A percentile compares a stretch with the other conserved stretches of the same genome.
phyloP scores from a whole-genome alignment of 2,113 vertebrate genomes.

The Boleophthalmus pectinirostris region DNA sequence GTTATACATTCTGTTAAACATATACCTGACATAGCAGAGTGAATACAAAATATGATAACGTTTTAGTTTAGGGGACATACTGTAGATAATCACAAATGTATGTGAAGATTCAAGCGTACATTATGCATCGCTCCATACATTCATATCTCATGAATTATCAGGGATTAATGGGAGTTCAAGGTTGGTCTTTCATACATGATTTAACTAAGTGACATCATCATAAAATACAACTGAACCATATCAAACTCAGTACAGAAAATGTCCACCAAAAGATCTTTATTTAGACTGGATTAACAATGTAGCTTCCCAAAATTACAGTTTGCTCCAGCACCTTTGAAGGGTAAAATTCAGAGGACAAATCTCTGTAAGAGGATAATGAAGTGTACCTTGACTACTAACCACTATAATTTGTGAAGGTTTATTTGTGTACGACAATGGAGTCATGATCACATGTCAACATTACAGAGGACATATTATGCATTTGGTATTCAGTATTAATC shows the following conservation, averaged over 20 bases:
- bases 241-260: background rate
- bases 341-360: background rate
- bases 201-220: constrained; percentile 14
- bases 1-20: background rate
- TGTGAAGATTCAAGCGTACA: background rate
- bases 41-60: background rate
- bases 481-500: no score
- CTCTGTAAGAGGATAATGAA: no score
- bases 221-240: constrained; percentile 1
- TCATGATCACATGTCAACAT: background rate
- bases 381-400: no score
- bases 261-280: background rate
- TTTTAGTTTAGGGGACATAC: background rate
- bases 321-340: background rate
- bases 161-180: background rate
- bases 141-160: constrained; percentile 1
- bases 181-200: constrained; percentile 2
- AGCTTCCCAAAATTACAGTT: background rate
- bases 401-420: background rate
- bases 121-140: background rate
- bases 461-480: no score
- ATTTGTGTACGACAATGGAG: background rate
- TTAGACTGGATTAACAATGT: background rate
- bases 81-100: background rate
- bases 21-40: background rate